Base-by-base conservation (phyloP, 2,888 invertebrate species). In the Ptycholaimellus sp. region DNA sequence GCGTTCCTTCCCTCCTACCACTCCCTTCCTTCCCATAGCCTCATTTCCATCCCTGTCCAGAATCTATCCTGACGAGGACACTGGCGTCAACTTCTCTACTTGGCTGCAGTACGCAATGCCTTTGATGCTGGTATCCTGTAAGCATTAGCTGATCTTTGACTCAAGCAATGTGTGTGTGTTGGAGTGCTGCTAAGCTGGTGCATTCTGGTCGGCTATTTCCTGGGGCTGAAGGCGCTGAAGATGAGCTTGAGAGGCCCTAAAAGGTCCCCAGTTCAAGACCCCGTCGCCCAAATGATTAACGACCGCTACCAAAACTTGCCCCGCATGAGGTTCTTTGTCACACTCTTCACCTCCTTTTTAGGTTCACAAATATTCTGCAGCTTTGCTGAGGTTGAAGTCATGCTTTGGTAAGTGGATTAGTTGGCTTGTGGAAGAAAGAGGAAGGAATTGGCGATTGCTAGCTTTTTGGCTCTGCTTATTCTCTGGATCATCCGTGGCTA, bases 401-500 rank as follows among this genome's bases (percentile, higher is more conserved):
- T n/a, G n/a, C n/a, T n/a, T n/a, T n/a, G n/a, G n/a, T n/a, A n/a
- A n/a, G n/a, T n/a, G n/a, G n/a, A n/a, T n/a, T n/a, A n/a, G n/a
- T n/a, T n/a, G n/a, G n/a, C n/a, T n/a, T n/a, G n/a, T n/a, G n/a
- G n/a, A n/a, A n/a, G n/a, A n/a, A n/a, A n/a, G n/a, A n/a, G n/a
- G n/a, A n/a, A 43, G 35, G 35, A 46, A 22, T 45, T 45, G 2
- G 52, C 51, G 9, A 38, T 43, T n/a, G 33, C 34, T 13, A 48
- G 47, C 36, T 87, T 87, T 59, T 57, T 76, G 20, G 45, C 74
- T 9, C 72, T 82, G 6, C 74, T 85, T 13, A 52, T 75, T 36
- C 66, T 85, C 49, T 87, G 83, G 74, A 76, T 85, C 59, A 76
- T 82, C 58, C 70, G 83, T 33, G 73, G 73, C 42, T 65, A 67